phyloP scores from a whole-genome alignment of 2,113 vertebrate species.

The Kryptolebias marmoratus region DNA sequence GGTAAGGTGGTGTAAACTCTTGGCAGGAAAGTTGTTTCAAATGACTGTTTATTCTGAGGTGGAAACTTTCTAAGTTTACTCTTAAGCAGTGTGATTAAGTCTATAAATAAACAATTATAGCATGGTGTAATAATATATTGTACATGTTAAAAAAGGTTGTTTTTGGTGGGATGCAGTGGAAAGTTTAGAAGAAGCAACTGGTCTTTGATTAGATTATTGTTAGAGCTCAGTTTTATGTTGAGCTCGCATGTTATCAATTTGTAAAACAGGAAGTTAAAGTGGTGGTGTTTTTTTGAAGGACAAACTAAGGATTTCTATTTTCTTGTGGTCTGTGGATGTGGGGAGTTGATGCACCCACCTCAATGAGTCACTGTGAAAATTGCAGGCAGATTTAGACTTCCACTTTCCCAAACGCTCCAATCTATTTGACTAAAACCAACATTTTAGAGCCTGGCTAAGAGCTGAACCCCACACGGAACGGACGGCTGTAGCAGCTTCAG shows the following conservation, averaged over 20 bases:
- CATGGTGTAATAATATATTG: too few species aligned
- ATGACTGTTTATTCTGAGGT: too few species aligned
- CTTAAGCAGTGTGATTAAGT: too few species aligned
- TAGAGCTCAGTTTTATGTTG: not conserved
- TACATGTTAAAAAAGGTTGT: too few species aligned
- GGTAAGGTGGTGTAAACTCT: too few species aligned
- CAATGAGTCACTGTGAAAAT: conserved; percentile 30
- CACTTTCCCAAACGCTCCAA: conserved; percentile 24
- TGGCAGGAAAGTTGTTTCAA: too few species aligned
- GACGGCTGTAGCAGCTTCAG: conserved; percentile 33
- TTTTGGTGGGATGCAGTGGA: too few species aligned
- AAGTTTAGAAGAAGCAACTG: not conserved
- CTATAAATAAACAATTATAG: too few species aligned
- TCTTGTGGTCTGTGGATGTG: conserved; percentile 7
- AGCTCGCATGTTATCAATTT: not conserved
- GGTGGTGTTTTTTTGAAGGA: not conserved
- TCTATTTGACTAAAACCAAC: conserved; percentile 47
- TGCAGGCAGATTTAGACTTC: conserved; percentile 32
- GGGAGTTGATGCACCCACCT: conserved; percentile 30
- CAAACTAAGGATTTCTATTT: conserved; percentile 10
- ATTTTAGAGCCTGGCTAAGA: conserved; percentile 46
- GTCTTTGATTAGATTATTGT: too few species aligned
- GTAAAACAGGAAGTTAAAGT: not conserved
- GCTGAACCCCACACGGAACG: conserved; percentile 37
- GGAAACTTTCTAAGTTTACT: too few species aligned